Conservation (phyloP, 2,888 invertebrate species). For the Lithophane leautieri region DNA sequence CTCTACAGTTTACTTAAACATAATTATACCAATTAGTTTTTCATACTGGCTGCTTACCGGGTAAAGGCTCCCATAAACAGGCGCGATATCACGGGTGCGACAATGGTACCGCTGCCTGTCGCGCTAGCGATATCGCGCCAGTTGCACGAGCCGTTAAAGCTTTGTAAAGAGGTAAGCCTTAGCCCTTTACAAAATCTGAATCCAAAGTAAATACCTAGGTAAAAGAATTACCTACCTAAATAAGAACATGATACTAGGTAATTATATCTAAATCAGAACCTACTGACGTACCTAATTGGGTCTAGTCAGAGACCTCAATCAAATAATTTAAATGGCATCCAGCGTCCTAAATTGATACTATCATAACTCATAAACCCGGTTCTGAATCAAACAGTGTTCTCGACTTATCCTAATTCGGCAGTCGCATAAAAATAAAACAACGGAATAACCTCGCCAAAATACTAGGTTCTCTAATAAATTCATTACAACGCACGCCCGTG, state of each 20-base stretch:
- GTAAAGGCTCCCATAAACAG: no score
- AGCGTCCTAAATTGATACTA: background rate
- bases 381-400: slow-evolving; percentile 25
- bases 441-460: slow-evolving; percentile 69
- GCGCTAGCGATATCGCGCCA: no score
- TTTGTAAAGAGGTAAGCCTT: no score
- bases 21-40: background rate
- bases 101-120: no score
- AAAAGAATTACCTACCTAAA: background rate
- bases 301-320: background rate
- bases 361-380: background rate
- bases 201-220: no score
- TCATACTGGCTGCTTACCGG: no score
- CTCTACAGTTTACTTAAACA: no score
- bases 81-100: no score
- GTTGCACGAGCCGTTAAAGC: no score
- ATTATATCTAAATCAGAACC: background rate
- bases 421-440: slow-evolving; percentile 59
- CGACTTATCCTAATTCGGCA: slow-evolving; percentile 32
- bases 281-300: background rate
- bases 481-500: slow-evolving; percentile 90
- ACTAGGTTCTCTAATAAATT: slow-evolving; percentile 87
- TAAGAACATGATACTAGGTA: background rate
- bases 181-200: background rate
- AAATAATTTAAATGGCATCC: background rate